These are phyloP conservation scores for Zaprionus camerounensis DNA, from an alignment of 1,140 invertebrate genomes.

Conservation along the genomic window DNA sequence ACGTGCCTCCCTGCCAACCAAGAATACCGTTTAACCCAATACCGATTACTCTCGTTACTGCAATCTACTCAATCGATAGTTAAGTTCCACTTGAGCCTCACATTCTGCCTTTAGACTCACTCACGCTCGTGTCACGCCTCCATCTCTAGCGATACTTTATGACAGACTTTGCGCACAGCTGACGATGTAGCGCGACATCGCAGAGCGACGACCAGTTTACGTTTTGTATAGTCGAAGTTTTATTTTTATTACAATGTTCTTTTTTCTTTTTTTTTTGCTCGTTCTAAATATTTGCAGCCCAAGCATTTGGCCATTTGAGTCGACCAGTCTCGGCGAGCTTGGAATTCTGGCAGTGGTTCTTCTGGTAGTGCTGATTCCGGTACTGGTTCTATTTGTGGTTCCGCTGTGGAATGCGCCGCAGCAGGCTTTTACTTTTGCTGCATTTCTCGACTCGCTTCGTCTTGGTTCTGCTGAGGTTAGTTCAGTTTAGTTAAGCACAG, in stretches of 20 bases:
- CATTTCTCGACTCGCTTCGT: background rate
- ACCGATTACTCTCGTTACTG: background rate
- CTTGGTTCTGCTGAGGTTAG: background rate
- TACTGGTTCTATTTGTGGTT: slow-evolving; percentile 14
- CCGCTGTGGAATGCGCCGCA: background rate
- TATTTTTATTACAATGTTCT: slow-evolving; percentile 8
- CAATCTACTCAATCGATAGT: background rate
- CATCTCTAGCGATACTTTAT: slow-evolving; percentile 20
- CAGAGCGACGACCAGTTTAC: slow-evolving; percentile 37
- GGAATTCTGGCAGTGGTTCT: background rate
- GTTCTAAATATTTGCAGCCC: slow-evolving; percentile 60
- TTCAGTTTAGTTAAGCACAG: slow-evolving; percentile 5
- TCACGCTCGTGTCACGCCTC: slow-evolving; percentile 13
- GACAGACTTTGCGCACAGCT: slow-evolving; percentile 33
- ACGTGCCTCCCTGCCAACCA: background rate
- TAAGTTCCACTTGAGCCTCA: background rate
- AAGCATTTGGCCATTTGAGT: slow-evolving; percentile 34
- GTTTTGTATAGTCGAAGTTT: background rate
- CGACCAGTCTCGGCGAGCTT: background rate
- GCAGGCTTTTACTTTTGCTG: slow-evolving; percentile 52
- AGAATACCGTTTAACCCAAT: background rate
- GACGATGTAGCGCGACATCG: slow-evolving; percentile 6
- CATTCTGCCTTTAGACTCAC: background rate
- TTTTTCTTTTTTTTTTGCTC: slow-evolving; percentile 30
- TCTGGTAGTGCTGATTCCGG: background rate